Evolutionary conservation across 2,113 vertebrate species (phyloP).

Genomic region (Copsychus sechellarum): DNA sequence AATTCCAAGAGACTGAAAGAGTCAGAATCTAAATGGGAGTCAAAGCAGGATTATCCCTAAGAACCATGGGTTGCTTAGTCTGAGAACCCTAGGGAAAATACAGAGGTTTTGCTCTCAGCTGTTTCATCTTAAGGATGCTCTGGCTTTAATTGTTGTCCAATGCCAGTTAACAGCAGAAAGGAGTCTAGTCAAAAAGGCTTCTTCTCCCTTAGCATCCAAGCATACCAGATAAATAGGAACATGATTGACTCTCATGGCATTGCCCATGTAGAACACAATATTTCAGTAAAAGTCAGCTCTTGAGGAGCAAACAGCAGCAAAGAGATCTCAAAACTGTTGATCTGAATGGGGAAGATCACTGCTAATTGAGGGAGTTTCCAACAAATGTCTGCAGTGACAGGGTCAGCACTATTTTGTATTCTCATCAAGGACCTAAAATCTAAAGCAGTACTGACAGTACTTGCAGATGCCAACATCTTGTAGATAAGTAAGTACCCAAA

Average conservation of each 20-base stretch:
- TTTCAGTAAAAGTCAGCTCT: neutral
- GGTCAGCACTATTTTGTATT: neutral
- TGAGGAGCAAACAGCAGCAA: neutral
- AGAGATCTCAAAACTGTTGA: neutral
- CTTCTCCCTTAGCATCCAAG: neutral
- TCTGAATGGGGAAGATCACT: neutral
- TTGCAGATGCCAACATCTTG: conserved; percentile 13
- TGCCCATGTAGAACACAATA: neutral
- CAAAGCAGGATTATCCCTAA: neutral
- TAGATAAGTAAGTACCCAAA: neutral
- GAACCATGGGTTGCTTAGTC: neutral
- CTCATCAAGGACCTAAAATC: neutral
- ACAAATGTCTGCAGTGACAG: neutral
- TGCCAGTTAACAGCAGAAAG: neutral
- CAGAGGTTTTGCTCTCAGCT: neutral
- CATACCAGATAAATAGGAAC: neutral
- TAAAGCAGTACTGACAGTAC: neutral
- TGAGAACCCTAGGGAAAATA: neutral
- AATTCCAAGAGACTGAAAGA: conserved; percentile 16
- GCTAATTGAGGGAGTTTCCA: neutral
- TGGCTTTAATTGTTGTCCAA: neutral
- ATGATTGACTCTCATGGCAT: neutral
- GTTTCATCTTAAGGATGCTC: neutral
- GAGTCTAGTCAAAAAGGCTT: neutral
- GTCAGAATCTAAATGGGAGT: neutral